Conservation (phyloP, 1,140 invertebrate genomes). For the Drosophila cardini region DNA sequence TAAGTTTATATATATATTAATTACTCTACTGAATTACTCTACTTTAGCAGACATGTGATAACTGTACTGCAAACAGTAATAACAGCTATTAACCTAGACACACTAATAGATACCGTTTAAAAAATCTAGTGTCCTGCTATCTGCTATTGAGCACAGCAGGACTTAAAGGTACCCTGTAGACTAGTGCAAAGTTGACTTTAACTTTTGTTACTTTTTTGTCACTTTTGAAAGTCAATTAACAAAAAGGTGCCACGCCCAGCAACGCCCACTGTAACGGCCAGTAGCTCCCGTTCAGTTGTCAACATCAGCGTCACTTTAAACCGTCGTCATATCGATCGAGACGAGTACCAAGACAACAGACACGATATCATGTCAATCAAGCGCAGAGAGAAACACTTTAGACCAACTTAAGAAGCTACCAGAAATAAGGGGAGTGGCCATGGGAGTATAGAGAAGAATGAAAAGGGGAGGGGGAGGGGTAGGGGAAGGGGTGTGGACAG, state of each 20-base stretch:
- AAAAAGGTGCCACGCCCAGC: background rate
- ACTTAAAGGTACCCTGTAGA: too few relatives aligned
- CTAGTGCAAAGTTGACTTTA: too few relatives aligned
- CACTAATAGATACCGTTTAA: too few relatives aligned
- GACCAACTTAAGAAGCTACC: constrained; percentile 31
- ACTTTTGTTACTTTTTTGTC: too few relatives aligned
- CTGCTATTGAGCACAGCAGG: too few relatives aligned
- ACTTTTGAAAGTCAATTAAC: constrained; percentile 6
- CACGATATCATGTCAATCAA: constrained; percentile 72
- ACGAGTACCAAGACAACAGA: constrained; percentile 1
- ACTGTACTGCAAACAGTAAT: too few relatives aligned
- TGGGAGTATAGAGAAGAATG: background rate
- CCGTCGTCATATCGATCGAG: constrained; percentile 31
- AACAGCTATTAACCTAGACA: too few relatives aligned
- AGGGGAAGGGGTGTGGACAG: background rate
- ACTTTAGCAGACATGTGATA: too few relatives aligned
- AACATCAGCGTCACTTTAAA: constrained; percentile 7
- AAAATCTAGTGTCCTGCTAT: too few relatives aligned
- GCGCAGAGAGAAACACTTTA: constrained; percentile 67
- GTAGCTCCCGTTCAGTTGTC: background rate
- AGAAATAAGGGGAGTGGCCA: too few relatives aligned
- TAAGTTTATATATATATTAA: too few relatives aligned
- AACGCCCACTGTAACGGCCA: background rate
- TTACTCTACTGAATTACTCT: too few relatives aligned
- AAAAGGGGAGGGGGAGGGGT: background rate